Evolutionary conservation across 2,888 invertebrate genomes (phyloP).

Genomic region (Gortyna flavago): DNA sequence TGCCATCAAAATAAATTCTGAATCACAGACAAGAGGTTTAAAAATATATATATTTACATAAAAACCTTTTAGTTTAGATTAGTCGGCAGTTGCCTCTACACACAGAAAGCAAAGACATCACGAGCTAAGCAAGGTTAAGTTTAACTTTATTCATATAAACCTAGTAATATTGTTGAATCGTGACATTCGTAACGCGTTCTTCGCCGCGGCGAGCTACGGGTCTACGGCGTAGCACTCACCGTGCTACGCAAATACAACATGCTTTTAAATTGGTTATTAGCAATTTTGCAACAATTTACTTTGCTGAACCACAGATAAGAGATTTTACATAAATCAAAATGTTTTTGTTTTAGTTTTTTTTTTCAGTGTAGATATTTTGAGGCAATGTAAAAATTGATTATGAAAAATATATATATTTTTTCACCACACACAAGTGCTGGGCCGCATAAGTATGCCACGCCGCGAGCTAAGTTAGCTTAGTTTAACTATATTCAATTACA

Average conservation of each 20-base stretch:
- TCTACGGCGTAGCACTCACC: constrained; percentile 24
- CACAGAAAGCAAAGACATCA: not conserved
- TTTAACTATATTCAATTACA: not conserved
- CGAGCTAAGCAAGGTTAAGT: not conserved
- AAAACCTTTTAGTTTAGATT: not conserved
- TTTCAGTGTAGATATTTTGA: not conserved
- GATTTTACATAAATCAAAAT: not conserved
- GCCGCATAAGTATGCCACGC: not conserved
- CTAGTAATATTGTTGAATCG: not conserved
- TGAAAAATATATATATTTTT: too few relatives aligned
- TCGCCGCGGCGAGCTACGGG: not conserved
- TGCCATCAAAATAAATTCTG: not conserved
- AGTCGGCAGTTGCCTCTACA: not conserved
- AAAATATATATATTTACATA: not conserved
- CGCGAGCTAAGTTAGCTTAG: not conserved
- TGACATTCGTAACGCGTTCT: not conserved
- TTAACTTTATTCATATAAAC: not conserved
- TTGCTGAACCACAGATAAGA: not conserved
- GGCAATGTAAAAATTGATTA: too few relatives aligned
- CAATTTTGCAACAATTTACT: not conserved
- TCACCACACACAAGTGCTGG: not conserved
- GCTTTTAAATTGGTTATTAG: not conserved
- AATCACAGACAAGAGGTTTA: not conserved
- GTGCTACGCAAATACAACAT: not conserved
- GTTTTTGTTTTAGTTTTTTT: not conserved